Percentiles rank a stretch among this genome's conserved stretches.
Evolutionary conservation across 2,113 vertebrate genomes (phyloP).

Genomic region (Drymodes brunneopygia): DNA sequence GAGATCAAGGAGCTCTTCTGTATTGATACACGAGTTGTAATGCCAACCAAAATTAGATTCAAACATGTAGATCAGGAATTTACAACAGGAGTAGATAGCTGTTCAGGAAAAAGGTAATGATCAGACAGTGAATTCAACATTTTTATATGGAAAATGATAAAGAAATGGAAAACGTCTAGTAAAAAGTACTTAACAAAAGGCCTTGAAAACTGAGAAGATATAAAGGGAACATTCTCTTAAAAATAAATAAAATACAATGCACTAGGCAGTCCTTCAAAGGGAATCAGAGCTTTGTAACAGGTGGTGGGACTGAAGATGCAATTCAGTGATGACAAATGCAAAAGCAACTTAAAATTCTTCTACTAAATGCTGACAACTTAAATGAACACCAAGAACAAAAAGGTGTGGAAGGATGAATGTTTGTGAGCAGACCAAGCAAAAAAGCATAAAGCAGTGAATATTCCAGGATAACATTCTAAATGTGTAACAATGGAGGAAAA

Average conservation of each 20-base stretch:
- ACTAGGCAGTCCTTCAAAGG: not conserved
- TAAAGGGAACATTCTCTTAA: not conserved
- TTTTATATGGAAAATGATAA: not conserved
- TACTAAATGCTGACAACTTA: not conserved
- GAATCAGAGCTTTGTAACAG: not conserved
- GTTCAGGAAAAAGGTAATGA: not conserved
- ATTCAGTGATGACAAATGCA: not conserved
- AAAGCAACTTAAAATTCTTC: not conserved
- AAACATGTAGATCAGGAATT: not conserved
- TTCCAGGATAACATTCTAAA: not conserved
- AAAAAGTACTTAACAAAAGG: not conserved
- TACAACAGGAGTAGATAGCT: not conserved
- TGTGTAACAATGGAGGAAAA: not conserved
- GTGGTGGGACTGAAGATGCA: not conserved
- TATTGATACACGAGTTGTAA: not conserved
- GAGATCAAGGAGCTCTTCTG: not conserved
- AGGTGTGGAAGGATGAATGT: not conserved
- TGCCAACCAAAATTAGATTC: not conserved
- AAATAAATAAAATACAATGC: not conserved
- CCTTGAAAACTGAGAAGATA: not conserved
- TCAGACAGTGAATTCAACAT: not conserved
- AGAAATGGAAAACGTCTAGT: not conserved
- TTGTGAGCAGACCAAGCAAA: not conserved
- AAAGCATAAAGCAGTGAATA: not conserved
- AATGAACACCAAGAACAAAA: not conserved